A percentile compares a stretch with the other conserved stretches of the same genome.
These are phyloP conservation scores for Malacosoma neustria DNA, from an alignment of 2,888 invertebrate genomes.

Conservation along the genomic window DNA sequence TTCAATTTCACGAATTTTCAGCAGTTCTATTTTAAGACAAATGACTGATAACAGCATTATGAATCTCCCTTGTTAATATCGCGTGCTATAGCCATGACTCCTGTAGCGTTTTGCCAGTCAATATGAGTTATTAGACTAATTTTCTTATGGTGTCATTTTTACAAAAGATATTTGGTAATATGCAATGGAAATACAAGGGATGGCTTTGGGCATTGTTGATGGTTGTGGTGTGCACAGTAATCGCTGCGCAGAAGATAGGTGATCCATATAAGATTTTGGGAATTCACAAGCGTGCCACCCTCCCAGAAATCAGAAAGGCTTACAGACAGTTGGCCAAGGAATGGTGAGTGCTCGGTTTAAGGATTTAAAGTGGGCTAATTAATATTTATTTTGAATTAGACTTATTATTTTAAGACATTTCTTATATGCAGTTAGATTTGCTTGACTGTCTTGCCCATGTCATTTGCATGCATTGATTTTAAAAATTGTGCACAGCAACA, in stretches of 20 bases:
- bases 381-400: no score
- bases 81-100: conserved; percentile 32
- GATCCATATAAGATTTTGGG: conserved; percentile 92
- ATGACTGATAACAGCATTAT: conserved; percentile 58
- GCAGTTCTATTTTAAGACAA: conserved; percentile 65
- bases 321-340: conserved; percentile 93
- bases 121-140: conserved; percentile 11
- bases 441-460: no score
- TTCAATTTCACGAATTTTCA: conserved; percentile 50
- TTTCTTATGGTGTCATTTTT: conserved; percentile 7
- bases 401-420: no score
- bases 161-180: conserved; percentile 34
- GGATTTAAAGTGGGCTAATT: no score
- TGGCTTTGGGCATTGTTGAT: conserved; percentile 44
- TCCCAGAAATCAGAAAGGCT: conserved; percentile 89
- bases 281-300: conserved; percentile 81
- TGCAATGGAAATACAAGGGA: conserved; percentile 61
- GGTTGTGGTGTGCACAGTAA: conserved; percentile 30
- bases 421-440: no score
- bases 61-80: conserved; percentile 32
- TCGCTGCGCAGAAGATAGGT: conserved; percentile 67
- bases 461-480: no score
- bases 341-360: no score
- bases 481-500: no score
- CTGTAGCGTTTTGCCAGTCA: conserved; percentile 16